Percentiles rank a stretch among this genome's conserved stretches.
Evolutionary conservation across 2,888 invertebrate species (phyloP).

Genomic region (Epirrhoe alternata): DNA sequence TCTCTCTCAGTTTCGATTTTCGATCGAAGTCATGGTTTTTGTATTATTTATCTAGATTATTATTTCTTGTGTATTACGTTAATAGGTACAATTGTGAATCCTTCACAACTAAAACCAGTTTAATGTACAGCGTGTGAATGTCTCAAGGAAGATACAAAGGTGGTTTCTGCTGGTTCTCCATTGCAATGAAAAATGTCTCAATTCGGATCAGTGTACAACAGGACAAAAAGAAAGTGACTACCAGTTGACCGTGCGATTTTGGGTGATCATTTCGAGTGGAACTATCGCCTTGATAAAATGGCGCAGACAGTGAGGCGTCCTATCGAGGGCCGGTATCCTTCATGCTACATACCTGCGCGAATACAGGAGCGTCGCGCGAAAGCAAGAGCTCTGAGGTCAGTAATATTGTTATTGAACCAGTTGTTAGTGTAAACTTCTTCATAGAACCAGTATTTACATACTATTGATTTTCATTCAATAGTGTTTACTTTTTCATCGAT

Average conservation of each 20-base stretch:
- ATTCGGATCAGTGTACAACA: conserved; percentile 78
- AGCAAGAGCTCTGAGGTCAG: conserved; percentile 85
- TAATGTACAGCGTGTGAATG: conserved; percentile 50
- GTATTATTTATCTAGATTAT: background rate
- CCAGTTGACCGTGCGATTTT: conserved; percentile 70
- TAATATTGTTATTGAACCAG: conserved; percentile 31
- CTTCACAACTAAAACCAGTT: conserved; percentile 3
- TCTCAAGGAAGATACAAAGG: conserved; percentile 40
- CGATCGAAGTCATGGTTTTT: conserved; percentile 4
- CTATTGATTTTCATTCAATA: background rate
- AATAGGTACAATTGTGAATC: background rate
- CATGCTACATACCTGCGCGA: conserved; percentile 90
- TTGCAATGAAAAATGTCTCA: conserved; percentile 75
- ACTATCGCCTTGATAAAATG: conserved; percentile 80
- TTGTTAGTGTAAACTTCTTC: background rate
- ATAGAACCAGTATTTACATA: conserved; percentile 2
- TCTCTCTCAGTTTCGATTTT: background rate
- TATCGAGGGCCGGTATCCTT: conserved; percentile 90
- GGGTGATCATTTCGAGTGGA: conserved; percentile 56
- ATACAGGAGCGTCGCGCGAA: conserved; percentile 90
- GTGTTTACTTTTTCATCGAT: conserved; percentile 6
- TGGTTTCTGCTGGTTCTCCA: conserved; percentile 53
- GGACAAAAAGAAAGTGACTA: conserved; percentile 82
- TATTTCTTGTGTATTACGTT: conserved; percentile 2
- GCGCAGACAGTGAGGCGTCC: conserved; percentile 89